Percentiles rank a stretch among this genome's conserved stretches.
These are phyloP conservation scores for Aphidius gifuensis DNA, from an alignment of 1,140 invertebrate species.

Conservation along the genomic window DNA sequence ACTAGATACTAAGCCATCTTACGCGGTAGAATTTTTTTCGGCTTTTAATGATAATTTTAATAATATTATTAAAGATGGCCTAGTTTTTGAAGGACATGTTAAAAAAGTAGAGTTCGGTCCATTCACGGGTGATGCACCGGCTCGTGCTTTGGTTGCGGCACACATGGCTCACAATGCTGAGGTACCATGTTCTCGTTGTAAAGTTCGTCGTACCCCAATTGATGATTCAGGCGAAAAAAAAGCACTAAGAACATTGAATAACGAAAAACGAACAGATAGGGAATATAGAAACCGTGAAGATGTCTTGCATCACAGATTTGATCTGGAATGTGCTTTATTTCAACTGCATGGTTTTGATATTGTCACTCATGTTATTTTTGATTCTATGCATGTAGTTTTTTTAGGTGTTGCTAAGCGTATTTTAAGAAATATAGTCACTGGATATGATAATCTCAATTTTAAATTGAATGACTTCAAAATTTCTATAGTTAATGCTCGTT, in stretches of 20 bases:
- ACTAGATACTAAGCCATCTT: constrained; percentile 19
- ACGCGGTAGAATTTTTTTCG: constrained; percentile 17
- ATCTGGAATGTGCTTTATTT: constrained; percentile 7
- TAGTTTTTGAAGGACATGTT: neutral
- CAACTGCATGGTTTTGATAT: constrained; percentile 1
- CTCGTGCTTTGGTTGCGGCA: constrained; percentile 20
- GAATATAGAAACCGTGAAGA: constrained; percentile 24
- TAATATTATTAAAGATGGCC: neutral
- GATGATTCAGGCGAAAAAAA: neutral
- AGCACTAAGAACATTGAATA: constrained; percentile 3
- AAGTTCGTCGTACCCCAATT: constrained; percentile 15
- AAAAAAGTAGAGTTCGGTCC: neutral
- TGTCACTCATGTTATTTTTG: constrained; percentile 25
- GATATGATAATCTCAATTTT: constrained; percentile 5
- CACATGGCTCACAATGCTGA: constrained; percentile 18
- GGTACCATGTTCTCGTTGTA: constrained; percentile 27
- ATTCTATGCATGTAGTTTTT: constrained; percentile 28
- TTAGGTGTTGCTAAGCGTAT: constrained; percentile 24
- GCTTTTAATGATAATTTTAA: constrained; percentile 19
- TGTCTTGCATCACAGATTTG: constrained; percentile 19
- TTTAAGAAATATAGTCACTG: constrained; percentile 17
- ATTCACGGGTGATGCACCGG: constrained; percentile 27
- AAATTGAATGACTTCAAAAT: constrained; percentile 4
- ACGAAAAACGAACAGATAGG: constrained; percentile 15
- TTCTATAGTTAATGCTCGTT: neutral